Base-by-base conservation (phyloP, 64 coral and sea anemone species). In the Actinia tenebrosa region DNA sequence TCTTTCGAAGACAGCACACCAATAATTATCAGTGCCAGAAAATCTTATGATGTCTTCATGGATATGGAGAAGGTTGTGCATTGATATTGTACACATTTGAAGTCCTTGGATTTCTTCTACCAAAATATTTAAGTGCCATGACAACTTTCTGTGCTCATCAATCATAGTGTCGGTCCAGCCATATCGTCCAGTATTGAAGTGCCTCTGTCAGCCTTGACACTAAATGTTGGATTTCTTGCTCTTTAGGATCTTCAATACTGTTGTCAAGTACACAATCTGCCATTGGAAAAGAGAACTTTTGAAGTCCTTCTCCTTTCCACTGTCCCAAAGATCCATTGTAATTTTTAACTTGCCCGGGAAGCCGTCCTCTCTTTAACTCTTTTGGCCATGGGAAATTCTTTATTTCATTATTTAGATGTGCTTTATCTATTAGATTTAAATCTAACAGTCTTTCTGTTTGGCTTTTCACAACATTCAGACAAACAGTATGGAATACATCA, bases 401-500 rank as follows among this genome's bases (percentile, higher is more conserved):
- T 62, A 94, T 87, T 78, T 94, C 18, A 63, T 83, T 80, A 79
- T 95, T 87, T 64, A 95, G 89, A 77, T 75, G 89, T 89, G 59
- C 45, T 53, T 43, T 91, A 59, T 94, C 92, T 27, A 90, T 19
- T 77, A 87, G 26, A 20, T 94, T 84, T 44, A 64, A 63, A 79
- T 94, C 87, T 46, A 93, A 60, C 27, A 93, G 8, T 61, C 92
- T 86, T 71, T 89, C 53, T 25, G 60, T 22, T 89, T 93, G 88
- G 86, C 83, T 93, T 55, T 86, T 89, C 4, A 68, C 83, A 43
- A 94, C 60, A 75, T 94, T 90, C 25, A 94, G 64, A 62, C 68
- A 77, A 23, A 94, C 52, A 84, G 92, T 94, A 53, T 94, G 92
- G 45, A 90, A 94, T 47, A 87, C 53, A 45, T 94, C 92, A 94